Evolutionary conservation across 2,797 vertebrate species (phyloP).

Genomic region (Pantherophis alleghaniensis): DNA sequence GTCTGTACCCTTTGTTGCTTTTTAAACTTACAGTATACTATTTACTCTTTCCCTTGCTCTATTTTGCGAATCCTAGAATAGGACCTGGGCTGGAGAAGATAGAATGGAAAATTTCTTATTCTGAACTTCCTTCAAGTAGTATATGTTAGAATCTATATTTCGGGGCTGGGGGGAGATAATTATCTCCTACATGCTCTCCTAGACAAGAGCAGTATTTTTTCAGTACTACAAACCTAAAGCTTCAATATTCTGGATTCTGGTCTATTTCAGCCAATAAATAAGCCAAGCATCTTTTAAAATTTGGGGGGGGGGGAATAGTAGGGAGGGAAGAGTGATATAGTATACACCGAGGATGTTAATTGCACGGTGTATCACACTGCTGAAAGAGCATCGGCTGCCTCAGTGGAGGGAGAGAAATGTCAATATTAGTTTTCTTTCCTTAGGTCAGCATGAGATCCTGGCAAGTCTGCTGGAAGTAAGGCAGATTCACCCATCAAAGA

Average conservation of each 20-base stretch:
- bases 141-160: background rate
- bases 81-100: background rate
- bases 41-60: background rate
- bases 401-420: background rate
- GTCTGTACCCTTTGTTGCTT: background rate
- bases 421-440: background rate
- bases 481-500: background rate
- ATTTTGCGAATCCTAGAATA: background rate
- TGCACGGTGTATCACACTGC: background rate
- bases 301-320: accelerated
- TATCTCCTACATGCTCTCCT: background rate
- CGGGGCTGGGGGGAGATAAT: background rate
- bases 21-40: background rate
- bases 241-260: background rate
- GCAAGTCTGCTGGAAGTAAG: background rate
- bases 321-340: background rate
- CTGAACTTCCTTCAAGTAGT: background rate
- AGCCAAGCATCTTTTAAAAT: background rate
- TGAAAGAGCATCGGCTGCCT: constrained; percentile 6
- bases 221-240: background rate
- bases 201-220: background rate
- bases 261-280: background rate
- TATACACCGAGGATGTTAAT: background rate
- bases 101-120: background rate
- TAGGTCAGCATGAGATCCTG: background rate